Evolutionary conservation across 1,140 invertebrate genomes (phyloP), one percentile per base, ranked within the genome.

Genomic region (Triops longicaudatus): DNA sequence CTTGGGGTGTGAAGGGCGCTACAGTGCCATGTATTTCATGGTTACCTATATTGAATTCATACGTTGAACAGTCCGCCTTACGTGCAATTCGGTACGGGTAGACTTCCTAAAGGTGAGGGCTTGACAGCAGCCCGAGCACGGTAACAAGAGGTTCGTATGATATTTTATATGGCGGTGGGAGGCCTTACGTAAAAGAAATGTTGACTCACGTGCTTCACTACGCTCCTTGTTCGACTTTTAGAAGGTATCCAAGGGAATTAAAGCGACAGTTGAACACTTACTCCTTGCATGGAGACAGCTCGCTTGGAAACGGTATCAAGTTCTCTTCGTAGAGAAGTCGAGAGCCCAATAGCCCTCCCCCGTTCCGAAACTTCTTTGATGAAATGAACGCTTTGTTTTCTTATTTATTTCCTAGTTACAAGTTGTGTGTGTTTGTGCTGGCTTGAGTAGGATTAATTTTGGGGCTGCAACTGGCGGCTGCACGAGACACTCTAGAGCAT

Each of bases 391-490:
- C 17, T 63, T 63, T 17, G 50, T 63, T 63, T 22, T 63, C 17
- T 63, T 63, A 63, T 63, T 63, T 63, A 63, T 63, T n/a, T 63
- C 50, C 50, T 63, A 63, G 50, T 14, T 63, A 63, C 11, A 63
- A 63, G 50, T 63, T 63, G 50, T 63, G 50, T 63, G 14, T 22
- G 31, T 37, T 2, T 37, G 31, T 37, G 50, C 50, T 63, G 50
- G 50, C 50, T 63, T 63, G 50, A 63, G 50, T 63, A 63, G 50
- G 50, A 63, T 63, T 63, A 63, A 63, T 63, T 17, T 63, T 9
- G 50, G 50, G 50, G 50, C 22, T 63, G 50, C 50, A 63, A 63
- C 50, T 63, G 50, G 50, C 50, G 50, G 50, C 50, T 63, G 50
- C 50, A 63, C 3, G 50, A 63, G 50, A 63, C 50, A 63, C 50